phyloP scores from a whole-genome alignment of 2,797 vertebrate genomes.

The Eulemur mongoz region DNA sequence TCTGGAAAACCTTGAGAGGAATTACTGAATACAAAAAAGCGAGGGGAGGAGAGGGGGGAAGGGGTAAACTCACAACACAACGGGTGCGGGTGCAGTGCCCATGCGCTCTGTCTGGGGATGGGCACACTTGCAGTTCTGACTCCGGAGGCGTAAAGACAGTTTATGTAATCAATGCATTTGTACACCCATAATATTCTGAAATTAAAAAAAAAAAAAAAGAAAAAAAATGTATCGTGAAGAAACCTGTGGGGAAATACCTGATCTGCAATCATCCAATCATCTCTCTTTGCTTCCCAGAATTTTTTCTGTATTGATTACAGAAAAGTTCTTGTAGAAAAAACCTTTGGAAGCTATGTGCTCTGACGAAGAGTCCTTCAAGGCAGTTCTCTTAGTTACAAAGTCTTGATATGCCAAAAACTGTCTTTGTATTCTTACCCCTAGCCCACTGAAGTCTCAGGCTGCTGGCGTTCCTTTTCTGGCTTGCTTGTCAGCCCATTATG shows the following conservation, averaged over 20 bases:
- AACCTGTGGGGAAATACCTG: neutral
- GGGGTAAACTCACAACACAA: too few relatives aligned
- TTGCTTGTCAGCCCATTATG: neutral
- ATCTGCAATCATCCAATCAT: neutral
- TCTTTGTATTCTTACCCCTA: neutral
- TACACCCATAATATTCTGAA: too few relatives aligned
- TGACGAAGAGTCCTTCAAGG: neutral
- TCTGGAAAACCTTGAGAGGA: neutral
- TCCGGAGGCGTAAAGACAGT: too few relatives aligned
- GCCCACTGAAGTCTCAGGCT: neutral
- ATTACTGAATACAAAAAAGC: neutral
- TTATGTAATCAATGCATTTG: too few relatives aligned
- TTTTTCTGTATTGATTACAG: neutral
- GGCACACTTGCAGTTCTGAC: too few relatives aligned
- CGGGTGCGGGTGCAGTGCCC: too few relatives aligned
- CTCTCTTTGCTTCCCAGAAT: neutral
- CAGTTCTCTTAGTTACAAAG: neutral
- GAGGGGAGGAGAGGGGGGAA: too few relatives aligned
- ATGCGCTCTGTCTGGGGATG: too few relatives aligned
- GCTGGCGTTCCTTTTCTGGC: neutral
- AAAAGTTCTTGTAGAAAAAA: neutral
- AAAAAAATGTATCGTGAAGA: neutral
- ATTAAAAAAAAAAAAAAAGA: too few relatives aligned
- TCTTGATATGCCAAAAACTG: neutral
- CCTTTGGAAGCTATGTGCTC: neutral